Conservation (phyloP, 2,797 vertebrate species). For the Megalops cyprinoides region DNA sequence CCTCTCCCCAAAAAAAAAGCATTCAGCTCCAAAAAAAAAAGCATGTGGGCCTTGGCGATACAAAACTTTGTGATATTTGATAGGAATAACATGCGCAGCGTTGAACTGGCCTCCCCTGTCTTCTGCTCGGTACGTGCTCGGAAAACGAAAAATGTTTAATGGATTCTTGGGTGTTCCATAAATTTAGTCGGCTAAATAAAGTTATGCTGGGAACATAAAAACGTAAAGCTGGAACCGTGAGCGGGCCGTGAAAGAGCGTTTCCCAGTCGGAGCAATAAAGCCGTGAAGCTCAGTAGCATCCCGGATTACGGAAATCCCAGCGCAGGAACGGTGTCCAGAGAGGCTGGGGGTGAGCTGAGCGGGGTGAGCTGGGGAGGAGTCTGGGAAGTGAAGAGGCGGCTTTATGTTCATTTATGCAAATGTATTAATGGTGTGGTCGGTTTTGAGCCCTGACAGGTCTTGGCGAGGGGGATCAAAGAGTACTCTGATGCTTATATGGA, state of each 20-base stretch:
- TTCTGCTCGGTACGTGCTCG: background rate
- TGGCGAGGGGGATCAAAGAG: background rate
- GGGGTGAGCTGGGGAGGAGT: slow-evolving; percentile 12
- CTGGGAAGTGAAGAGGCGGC: background rate
- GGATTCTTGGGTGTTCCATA: background rate
- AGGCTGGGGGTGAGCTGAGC: too few species aligned
- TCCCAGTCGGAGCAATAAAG: background rate
- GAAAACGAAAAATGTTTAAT: background rate
- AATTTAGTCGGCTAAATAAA: slow-evolving; percentile 34
- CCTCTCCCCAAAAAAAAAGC: too few species aligned
- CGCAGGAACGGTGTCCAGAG: background rate
- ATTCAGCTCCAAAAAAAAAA: too few species aligned
- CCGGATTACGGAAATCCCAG: background rate
- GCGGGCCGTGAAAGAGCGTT: background rate
- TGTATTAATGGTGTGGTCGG: background rate
- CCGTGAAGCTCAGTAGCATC: background rate
- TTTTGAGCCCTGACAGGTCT: slow-evolving; percentile 5
- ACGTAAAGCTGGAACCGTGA: background rate
- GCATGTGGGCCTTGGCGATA: background rate
- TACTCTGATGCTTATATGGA: background rate
- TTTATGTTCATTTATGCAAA: background rate
- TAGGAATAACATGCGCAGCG: background rate
- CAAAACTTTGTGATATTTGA: background rate
- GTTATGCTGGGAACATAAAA: slow-evolving; percentile 22
- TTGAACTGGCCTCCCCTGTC: background rate